These are phyloP conservation scores for Podarcis lilfordi DNA, from an alignment of 2,797 vertebrate genomes.

Conservation along the genomic window DNA sequence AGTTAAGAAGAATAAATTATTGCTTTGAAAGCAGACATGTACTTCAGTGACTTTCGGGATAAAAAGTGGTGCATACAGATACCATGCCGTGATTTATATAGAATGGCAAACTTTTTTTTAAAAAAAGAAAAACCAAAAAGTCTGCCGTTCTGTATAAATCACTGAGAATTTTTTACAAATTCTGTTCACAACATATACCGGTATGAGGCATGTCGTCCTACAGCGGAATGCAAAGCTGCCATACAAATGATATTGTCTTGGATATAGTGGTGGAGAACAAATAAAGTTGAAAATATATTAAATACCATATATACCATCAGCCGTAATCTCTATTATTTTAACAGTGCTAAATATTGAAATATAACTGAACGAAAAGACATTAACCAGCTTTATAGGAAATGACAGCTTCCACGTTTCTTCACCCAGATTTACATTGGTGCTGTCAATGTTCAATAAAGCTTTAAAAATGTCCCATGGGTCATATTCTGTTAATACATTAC, in stretches of 20 bases:
- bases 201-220: background rate
- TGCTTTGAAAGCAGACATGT: background rate
- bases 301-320: background rate
- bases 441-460: background rate
- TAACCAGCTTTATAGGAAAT: background rate
- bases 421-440: background rate
- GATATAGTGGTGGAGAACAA: background rate
- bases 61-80: background rate
- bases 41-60: background rate
- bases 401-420: background rate
- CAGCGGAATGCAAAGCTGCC: background rate
- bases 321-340: background rate
- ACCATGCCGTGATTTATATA: background rate
- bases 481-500: background rate
- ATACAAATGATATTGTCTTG: background rate
- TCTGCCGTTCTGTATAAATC: background rate
- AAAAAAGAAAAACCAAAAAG: background rate
- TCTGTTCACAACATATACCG: background rate
- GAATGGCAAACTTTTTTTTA: background rate
- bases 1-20: background rate
- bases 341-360: background rate
- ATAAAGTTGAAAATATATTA: background rate
- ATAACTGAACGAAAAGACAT: conserved; percentile 10
- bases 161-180: background rate
- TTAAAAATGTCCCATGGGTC: background rate